phyloP scores from a whole-genome alignment of 37 sponge, comb jelly and placozoan species.

The Diacarnus erythraeanus region DNA sequence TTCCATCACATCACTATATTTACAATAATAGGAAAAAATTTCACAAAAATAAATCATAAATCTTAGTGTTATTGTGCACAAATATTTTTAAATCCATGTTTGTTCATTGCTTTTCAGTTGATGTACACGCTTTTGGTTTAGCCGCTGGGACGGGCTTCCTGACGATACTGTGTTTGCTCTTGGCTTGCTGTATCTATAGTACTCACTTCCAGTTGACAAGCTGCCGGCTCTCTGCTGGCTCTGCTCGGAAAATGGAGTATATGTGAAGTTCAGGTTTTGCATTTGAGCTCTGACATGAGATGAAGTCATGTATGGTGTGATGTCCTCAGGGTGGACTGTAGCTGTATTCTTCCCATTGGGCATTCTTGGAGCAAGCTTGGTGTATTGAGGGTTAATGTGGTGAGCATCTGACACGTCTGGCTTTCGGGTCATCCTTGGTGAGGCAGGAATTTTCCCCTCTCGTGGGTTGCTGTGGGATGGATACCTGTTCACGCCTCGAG shows the following conservation, averaged over 20 bases:
- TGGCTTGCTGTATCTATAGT: no score
- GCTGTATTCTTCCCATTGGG: not conserved
- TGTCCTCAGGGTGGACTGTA: constrained; percentile 15
- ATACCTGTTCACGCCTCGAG: no score
- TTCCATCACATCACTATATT: no score
- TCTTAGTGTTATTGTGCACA: not conserved
- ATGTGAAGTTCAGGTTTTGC: constrained; percentile 6
- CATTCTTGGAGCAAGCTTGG: not conserved
- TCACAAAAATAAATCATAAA: no score
- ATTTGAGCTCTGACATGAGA: constrained; percentile 18
- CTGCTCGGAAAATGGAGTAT: constrained; percentile 29
- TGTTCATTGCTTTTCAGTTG: not conserved
- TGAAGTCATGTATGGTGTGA: constrained; percentile 42
- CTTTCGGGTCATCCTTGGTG: constrained; percentile 6
- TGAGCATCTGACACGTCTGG: not conserved
- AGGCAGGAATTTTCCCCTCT: not conserved
- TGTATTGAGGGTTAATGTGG: not conserved
- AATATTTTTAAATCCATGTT: not conserved
- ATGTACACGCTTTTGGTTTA: no score
- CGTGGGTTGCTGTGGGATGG: no score
- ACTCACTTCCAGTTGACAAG: no score
- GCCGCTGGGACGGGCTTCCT: no score
- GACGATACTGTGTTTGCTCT: no score
- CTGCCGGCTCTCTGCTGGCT: not conserved
- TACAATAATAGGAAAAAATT: no score